A percentile compares a stretch with the other conserved stretches of the same genome.
Evolutionary conservation across 2,888 invertebrate genomes (phyloP).

Genomic region (Noctua comes): DNA sequence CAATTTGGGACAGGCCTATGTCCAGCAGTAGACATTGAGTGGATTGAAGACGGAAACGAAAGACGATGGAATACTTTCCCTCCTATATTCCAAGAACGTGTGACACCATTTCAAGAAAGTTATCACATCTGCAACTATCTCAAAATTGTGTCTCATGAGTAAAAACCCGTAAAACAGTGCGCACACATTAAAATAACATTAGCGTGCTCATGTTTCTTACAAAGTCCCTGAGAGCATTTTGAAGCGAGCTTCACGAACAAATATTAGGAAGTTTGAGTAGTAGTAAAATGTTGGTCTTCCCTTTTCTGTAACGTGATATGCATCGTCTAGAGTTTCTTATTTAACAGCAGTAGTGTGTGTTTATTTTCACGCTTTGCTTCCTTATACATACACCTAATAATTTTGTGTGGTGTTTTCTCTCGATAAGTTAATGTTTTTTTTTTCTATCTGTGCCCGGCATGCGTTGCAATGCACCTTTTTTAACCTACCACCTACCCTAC

Average conservation of each 20-base stretch:
- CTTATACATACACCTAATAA: not conserved
- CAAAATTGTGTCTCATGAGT: constrained; percentile 44
- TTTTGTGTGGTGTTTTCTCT: not conserved
- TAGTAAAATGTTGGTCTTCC: constrained; percentile 44
- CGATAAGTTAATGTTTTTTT: not conserved
- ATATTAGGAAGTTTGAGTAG: constrained; percentile 55
- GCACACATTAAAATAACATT: constrained; percentile 71
- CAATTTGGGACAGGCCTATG: not conserved
- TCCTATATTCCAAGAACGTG: not conserved
- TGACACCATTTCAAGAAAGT: not conserved
- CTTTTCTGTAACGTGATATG: constrained; percentile 39
- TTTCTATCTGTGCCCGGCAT: no score
- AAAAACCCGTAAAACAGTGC: constrained; percentile 48
- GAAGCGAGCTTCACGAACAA: constrained; percentile 55
- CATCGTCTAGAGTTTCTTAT: constrained; percentile 19
- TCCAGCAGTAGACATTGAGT: no score
- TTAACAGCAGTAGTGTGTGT: constrained; percentile 30
- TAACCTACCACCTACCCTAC: no score
- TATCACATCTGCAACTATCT: not conserved
- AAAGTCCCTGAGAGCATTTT: constrained; percentile 57
- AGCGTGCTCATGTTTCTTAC: constrained; percentile 62
- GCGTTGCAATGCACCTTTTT: no score
- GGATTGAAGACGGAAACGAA: not conserved
- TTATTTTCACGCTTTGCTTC: constrained; percentile 30
- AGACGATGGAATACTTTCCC: not conserved